A percentile compares a stretch with the other conserved stretches of the same genome.
Conservation (phyloP, 2,113 vertebrate genomes). For the Oncorhynchus clarkii region DNA sequence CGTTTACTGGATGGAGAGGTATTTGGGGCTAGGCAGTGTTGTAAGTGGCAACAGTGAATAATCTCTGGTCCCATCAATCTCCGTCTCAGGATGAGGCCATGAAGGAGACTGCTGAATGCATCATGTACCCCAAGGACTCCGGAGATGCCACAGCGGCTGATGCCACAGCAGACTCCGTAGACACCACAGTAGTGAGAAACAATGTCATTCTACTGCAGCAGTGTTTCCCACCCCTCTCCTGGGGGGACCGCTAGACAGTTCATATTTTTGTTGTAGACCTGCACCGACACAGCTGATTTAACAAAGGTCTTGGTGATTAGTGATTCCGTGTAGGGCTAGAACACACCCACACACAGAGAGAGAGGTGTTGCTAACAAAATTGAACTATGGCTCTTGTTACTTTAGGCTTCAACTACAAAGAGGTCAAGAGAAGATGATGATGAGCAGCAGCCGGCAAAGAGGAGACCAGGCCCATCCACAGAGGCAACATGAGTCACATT, state of each 20-base stretch:
- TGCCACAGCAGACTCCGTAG: conserved; percentile 2
- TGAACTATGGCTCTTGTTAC: no score
- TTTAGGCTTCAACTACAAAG: conserved; percentile 30
- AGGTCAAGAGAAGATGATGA: conserved; percentile 41
- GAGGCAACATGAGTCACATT: neutral
- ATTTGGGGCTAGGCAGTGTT: neutral
- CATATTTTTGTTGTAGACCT: no score
- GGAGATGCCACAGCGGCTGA: neutral
- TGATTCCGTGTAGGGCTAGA: no score
- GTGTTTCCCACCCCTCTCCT: no score
- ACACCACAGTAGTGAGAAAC: neutral
- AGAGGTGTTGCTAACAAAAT: no score
- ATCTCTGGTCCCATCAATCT: neutral
- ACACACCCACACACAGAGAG: no score
- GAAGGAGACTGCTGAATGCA: conserved; percentile 41
- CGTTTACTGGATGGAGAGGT: no score
- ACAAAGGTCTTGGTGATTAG: no score
- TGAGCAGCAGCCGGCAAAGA: conserved; percentile 36
- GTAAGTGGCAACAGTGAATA: neutral
- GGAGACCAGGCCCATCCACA: conserved; percentile 27
- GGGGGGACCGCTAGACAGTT: no score
- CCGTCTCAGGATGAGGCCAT: conserved; percentile 54
- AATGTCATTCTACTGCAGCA: no score
- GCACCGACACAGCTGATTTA: no score
- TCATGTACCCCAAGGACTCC: conserved; percentile 56